Conservation (phyloP, 1,140 invertebrate species). For the Dendrolimus kikuchii region DNA sequence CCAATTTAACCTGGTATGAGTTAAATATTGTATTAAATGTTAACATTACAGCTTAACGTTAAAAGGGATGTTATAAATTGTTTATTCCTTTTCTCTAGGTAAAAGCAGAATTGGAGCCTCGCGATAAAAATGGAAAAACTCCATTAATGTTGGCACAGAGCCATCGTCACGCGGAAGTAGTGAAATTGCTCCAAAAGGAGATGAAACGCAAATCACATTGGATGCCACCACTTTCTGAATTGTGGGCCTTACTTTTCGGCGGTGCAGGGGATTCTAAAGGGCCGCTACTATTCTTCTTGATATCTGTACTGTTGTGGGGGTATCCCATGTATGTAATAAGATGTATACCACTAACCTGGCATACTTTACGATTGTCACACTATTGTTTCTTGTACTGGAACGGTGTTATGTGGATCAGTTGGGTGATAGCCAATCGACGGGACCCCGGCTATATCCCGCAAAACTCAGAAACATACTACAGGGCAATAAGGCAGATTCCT, state of each 20-base stretch:
- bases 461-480: slow-evolving; percentile 91
- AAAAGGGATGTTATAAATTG: no score
- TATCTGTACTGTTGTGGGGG: slow-evolving; percentile 90
- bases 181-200: slow-evolving; percentile 85
- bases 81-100: slow-evolving; percentile 70
- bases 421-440: slow-evolving; percentile 89
- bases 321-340: slow-evolving; percentile 94
- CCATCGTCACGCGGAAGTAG: slow-evolving; percentile 88
- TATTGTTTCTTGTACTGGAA: slow-evolving; percentile 94
- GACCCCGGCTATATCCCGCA: slow-evolving; percentile 92
- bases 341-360: slow-evolving; percentile 93
- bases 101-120: slow-evolving; percentile 86
- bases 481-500: slow-evolving; percentile 90
- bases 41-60: no score
- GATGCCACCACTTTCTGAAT: slow-evolving; percentile 88
- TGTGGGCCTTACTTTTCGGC: slow-evolving; percentile 92
- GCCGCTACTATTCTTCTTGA: slow-evolving; percentile 87
- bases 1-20: no score
- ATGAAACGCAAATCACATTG: slow-evolving; percentile 85
- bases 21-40: no score
- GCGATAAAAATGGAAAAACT: slow-evolving; percentile 93
- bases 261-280: slow-evolving; percentile 92
- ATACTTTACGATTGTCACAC: slow-evolving; percentile 85
- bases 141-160: slow-evolving; percentile 90
- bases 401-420: slow-evolving; percentile 92